Percentiles rank a stretch among this genome's conserved stretches.
phyloP scores from a whole-genome alignment of 2,888 invertebrate species.

The Cataglyphis livida region DNA sequence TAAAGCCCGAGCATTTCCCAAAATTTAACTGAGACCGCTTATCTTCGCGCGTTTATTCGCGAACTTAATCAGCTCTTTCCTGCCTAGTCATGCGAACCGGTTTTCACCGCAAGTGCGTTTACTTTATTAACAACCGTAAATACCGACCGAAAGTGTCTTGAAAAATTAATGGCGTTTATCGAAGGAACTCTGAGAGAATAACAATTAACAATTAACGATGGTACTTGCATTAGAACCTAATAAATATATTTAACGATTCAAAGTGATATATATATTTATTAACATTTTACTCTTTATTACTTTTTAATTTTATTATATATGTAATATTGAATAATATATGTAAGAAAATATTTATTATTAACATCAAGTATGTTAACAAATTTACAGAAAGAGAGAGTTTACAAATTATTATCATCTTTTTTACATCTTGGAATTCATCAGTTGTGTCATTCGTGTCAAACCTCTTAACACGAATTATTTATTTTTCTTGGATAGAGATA shows the following conservation, averaged over 20 bases:
- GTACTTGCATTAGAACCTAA: background rate
- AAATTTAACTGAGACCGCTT: constrained; percentile 48
- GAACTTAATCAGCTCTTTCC: constrained; percentile 45
- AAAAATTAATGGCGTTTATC: constrained; percentile 31
- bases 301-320: too few relatives aligned
- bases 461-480: constrained; percentile 5
- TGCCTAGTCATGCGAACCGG: constrained; percentile 48
- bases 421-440: background rate
- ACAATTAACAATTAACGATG: constrained; percentile 3
- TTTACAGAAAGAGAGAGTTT: background rate
- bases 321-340: background rate
- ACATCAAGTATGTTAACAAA: background rate
- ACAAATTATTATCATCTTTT: background rate
- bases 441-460: constrained; percentile 16
- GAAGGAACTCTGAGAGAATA: background rate
- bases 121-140: constrained; percentile 43
- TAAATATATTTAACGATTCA: constrained; percentile 1
- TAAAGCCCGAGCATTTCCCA: constrained; percentile 57
- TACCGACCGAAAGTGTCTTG: background rate
- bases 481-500: constrained; percentile 1
- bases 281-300: background rate
- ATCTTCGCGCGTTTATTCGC: constrained; percentile 36
- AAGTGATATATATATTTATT: constrained; percentile 10
- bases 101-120: constrained; percentile 40
- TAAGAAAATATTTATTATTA: background rate